Conservation (phyloP, 1,140 invertebrate species). For the Panagrolaimus sp. region DNA sequence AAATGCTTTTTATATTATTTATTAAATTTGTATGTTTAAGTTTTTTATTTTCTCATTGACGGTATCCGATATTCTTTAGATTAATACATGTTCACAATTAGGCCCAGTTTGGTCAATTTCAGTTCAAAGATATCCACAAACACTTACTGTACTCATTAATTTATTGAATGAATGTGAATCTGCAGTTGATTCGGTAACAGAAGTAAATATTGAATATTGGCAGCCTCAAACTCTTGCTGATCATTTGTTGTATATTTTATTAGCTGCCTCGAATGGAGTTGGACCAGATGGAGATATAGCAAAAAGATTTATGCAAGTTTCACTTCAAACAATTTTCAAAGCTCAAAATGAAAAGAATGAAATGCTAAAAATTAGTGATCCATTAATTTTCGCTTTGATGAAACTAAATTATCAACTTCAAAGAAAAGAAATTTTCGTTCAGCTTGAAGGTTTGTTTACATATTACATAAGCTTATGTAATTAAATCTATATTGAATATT, state of each 20-base stretch:
- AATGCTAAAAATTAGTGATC: neutral
- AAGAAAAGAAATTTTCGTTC: neutral
- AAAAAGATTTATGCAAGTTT: neutral
- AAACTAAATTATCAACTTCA: neutral
- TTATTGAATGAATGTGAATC: neutral
- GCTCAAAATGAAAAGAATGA: neutral
- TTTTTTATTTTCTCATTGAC: no score
- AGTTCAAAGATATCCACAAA: neutral
- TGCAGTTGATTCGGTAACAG: neutral
- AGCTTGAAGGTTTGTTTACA: neutral
- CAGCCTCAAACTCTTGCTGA: neutral
- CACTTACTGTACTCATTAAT: neutral
- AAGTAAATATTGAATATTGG: neutral
- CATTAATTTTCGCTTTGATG: neutral
- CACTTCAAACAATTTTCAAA: neutral
- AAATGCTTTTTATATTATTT: constrained; percentile 1
- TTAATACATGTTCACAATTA: neutral
- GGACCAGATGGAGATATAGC: neutral
- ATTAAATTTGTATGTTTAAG: neutral
- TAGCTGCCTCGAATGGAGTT: neutral
- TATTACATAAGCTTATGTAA: no score
- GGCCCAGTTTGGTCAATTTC: neutral
- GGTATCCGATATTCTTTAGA: no score
- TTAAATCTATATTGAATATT: no score
- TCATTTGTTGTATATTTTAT: neutral